Percentiles rank a stretch among this genome's conserved stretches.
Conservation (phyloP, 2,797 vertebrate genomes). For the Tragopan temminckii region DNA sequence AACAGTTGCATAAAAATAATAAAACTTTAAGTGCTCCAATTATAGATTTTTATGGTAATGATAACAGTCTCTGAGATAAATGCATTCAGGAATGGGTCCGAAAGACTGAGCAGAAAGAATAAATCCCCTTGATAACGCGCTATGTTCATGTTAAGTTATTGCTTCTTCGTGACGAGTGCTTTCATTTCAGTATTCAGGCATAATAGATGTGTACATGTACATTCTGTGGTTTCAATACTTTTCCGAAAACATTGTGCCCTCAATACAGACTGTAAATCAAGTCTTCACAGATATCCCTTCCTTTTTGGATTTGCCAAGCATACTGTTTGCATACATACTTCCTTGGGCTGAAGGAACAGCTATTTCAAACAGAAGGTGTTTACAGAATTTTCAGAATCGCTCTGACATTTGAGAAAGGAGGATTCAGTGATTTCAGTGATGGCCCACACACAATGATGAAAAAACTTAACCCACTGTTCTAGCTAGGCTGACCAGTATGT, state of each 20-base stretch:
- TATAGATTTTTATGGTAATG: not conserved
- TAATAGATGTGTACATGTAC: too few species aligned
- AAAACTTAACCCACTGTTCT: not conserved
- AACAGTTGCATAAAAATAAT: not conserved
- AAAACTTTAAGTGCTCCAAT: not conserved
- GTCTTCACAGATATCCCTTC: not conserved
- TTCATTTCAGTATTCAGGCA: not conserved
- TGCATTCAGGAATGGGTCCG: not conserved
- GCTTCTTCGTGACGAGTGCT: not conserved
- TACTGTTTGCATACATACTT: not conserved
- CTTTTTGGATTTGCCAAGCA: not conserved
- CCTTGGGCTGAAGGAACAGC: not conserved
- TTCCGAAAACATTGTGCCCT: not conserved
- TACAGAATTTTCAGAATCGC: not conserved
- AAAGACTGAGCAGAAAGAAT: not conserved
- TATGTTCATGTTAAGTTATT: not conserved
- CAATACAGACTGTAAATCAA: not conserved
- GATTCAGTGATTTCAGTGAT: not conserved
- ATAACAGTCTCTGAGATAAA: not conserved
- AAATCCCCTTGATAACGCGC: not conserved
- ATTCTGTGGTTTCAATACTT: not conserved
- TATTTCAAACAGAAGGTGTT: not conserved
- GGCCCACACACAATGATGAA: not conserved
- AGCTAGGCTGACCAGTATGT: rapidly evolving
- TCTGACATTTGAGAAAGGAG: not conserved